phyloP scores from a whole-genome alignment of 2,888 invertebrate species.

The Belgica antarctica region DNA sequence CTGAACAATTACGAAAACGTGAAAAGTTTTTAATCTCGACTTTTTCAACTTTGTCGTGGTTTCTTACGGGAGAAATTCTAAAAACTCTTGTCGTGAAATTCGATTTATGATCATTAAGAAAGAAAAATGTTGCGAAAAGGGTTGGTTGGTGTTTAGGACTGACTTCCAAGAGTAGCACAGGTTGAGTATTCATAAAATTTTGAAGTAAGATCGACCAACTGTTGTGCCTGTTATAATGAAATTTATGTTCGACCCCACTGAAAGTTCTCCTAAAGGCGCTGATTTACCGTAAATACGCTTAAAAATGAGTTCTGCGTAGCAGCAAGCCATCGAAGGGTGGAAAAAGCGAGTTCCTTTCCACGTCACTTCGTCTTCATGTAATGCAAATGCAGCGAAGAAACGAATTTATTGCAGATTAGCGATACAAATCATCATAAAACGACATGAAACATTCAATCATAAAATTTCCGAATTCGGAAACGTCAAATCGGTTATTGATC shows the following conservation, averaged over 20 bases:
- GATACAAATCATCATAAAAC: conserved; percentile 21
- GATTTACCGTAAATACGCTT: too few species aligned
- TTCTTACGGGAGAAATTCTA: background rate
- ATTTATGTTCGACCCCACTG: too few species aligned
- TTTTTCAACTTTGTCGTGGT: background rate
- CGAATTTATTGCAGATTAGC: background rate
- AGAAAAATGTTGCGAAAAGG: too few species aligned
- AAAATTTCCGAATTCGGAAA: background rate
- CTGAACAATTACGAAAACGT: background rate
- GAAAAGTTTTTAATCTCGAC: background rate
- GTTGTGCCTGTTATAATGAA: too few species aligned
- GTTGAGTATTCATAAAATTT: too few species aligned
- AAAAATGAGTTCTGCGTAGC: background rate
- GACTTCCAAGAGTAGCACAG: too few species aligned
- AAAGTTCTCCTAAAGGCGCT: too few species aligned
- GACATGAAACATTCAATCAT: background rate
- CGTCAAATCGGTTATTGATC: background rate
- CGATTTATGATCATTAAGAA: background rate
- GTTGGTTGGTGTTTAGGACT: too few species aligned
- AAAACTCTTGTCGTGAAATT: background rate
- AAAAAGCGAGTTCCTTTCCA: too few species aligned
- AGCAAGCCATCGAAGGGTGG: background rate
- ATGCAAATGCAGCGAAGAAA: background rate
- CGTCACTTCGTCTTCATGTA: too few species aligned
- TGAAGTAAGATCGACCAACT: too few species aligned